Evolutionary conservation across 2,888 invertebrate species (phyloP).

Genomic region (Agrotis exclamationis): DNA sequence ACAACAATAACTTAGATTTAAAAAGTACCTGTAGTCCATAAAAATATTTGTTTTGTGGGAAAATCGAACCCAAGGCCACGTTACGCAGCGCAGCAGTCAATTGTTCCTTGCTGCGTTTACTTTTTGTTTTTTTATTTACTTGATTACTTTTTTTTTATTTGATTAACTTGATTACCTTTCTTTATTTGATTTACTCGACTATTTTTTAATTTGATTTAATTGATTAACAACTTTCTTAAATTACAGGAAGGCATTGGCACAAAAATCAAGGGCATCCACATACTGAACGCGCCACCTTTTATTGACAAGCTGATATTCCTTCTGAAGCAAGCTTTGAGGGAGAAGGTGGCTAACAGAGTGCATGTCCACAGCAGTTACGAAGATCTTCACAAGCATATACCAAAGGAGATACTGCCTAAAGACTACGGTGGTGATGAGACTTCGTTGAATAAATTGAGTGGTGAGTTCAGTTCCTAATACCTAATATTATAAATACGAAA

Average conservation of each 20-base stretch:
- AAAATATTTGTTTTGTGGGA: too few species aligned
- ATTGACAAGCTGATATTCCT: slow-evolving; percentile 82
- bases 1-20: too few species aligned
- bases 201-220: too few species aligned
- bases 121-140: too few species aligned
- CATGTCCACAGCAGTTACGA: slow-evolving; percentile 82
- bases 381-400: slow-evolving; percentile 82
- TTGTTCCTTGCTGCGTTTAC: too few species aligned
- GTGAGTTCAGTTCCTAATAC: slow-evolving; percentile 67
- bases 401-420: slow-evolving; percentile 83
- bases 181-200: too few species aligned
- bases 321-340: slow-evolving; percentile 82
- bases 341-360: slow-evolving; percentile 83
- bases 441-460: slow-evolving; percentile 75
- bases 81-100: too few species aligned
- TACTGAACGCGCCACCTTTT: slow-evolving; percentile 83
- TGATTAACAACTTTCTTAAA: neutral
- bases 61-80: too few species aligned
- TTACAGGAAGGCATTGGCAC: slow-evolving; percentile 86
- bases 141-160: too few species aligned
- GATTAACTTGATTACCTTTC: neutral
- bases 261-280: slow-evolving; percentile 87
- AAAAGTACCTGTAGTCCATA: too few species aligned
- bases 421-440: slow-evolving; percentile 83
- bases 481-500: too few species aligned